Base-by-base conservation (phyloP, 2,888 invertebrate species). In the Nasonia oneida region DNA sequence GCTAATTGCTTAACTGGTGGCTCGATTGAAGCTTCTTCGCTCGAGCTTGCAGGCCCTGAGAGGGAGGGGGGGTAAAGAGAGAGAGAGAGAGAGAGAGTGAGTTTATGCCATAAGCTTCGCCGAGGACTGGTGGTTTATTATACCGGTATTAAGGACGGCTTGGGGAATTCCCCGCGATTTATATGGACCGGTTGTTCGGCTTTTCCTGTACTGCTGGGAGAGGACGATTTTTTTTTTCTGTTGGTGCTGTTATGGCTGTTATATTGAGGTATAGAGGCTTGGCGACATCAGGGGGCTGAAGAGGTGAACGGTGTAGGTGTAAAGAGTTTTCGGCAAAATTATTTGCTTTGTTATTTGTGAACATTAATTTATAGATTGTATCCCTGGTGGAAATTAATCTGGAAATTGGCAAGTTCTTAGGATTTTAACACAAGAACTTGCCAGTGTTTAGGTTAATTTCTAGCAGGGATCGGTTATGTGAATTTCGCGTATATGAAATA, bases 1-100 rank as follows among this genome's bases (percentile, higher is more conserved):
- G 82, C 81, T 84, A 84, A 86, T 84, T 81, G 81, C 78, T 67
- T 84, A 75, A 75, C 84, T 84, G 84, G 86, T 81, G 78, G 84
- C 81, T 64, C 64, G n/a, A 76, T 83, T 81, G 64, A 83, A 50
- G 75, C 70, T 29, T 29, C 29, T 29, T 29, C 29, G 1, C 29
- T 3, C 23, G 12, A 29, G 23, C 23, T 23, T 23, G 23, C 23
- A 23, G 23, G 23, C 23, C 23, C 23, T 23, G 23, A 23, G 23
- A 23, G 23, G 23, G 23, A 0, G 23, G 23, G 23, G 23, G 23
- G 23, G 23, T 23, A 23, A 23, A 23, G 23, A 23, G 23, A 23
- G 23, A 23, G 23, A 2, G 14, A 23, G 14, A 18, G 15, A 61
- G 3, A 18, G 15, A 18, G 15, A 12, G 12, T 8, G 57, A 18